Evolutionary conservation across 1,140 invertebrate species (phyloP).

Genomic region (Drosophila rufa): DNA sequence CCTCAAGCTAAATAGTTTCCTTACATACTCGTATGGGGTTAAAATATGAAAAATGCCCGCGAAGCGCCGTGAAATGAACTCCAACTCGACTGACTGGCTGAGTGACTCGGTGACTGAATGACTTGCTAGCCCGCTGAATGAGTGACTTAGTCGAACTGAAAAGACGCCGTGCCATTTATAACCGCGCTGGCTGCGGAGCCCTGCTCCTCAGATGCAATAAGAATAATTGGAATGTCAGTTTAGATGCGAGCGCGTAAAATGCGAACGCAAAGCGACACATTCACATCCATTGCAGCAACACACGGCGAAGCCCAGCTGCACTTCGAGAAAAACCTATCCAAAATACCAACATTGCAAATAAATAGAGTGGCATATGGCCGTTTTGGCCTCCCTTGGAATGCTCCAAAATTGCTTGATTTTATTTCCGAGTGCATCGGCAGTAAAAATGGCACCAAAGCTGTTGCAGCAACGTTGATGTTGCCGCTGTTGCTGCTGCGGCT

Average conservation of each 20-base stretch:
- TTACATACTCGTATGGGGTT: slow-evolving; percentile 8
- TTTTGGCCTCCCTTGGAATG: too few relatives aligned
- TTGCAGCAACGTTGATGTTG: slow-evolving; percentile 20
- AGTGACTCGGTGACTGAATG: background rate
- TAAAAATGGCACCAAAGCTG: slow-evolving; percentile 61
- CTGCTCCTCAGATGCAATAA: slow-evolving; percentile 62
- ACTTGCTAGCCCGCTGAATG: slow-evolving; percentile 21
- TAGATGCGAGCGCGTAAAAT: slow-evolving; percentile 70
- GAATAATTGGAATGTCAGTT: slow-evolving; percentile 78
- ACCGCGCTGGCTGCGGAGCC: slow-evolving; percentile 16
- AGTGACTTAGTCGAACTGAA: slow-evolving; percentile 59
- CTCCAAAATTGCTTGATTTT: background rate
- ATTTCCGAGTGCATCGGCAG: slow-evolving; percentile 5
- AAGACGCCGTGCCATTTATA: slow-evolving; percentile 63
- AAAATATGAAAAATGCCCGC: slow-evolving; percentile 63
- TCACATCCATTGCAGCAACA: slow-evolving; percentile 10
- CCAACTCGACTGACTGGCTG: slow-evolving; percentile 6
- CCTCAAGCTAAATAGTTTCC: slow-evolving; percentile 53
- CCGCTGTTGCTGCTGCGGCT: slow-evolving; percentile 8
- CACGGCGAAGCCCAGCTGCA: slow-evolving; percentile 17
- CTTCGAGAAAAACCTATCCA: background rate
- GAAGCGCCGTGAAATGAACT: slow-evolving; percentile 59
- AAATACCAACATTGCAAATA: background rate
- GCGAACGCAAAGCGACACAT: slow-evolving; percentile 66
- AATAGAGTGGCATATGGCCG: too few relatives aligned